Conservation (phyloP, 2,797 vertebrate genomes). For the Potorous gilbertii region DNA sequence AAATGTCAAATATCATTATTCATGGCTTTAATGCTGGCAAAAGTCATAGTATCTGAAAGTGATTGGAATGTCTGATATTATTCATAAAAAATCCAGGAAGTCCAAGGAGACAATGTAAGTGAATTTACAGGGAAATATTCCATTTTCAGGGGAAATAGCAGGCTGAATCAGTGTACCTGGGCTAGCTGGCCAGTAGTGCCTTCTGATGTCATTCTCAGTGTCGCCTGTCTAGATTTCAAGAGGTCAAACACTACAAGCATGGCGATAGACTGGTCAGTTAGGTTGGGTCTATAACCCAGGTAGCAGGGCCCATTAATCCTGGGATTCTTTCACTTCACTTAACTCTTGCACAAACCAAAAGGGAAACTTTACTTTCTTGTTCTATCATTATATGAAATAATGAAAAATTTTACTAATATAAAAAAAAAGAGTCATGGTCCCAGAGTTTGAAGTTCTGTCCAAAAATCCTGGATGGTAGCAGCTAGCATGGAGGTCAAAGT, state of each 20-base stretch:
- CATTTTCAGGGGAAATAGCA: neutral
- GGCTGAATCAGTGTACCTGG: neutral
- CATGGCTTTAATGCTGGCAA: conserved; percentile 15
- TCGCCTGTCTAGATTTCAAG: neutral
- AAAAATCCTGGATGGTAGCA: neutral
- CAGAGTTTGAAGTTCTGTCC: neutral
- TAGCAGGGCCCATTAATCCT: neutral
- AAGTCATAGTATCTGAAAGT: neutral
- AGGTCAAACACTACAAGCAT: neutral
- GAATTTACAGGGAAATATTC: conserved; percentile 1
- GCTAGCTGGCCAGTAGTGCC: neutral
- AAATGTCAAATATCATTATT: neutral
- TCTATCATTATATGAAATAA: conserved; percentile 19
- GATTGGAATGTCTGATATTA: neutral
- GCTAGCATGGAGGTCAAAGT: neutral
- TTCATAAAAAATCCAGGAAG: conserved; percentile 25
- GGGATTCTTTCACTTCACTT: neutral
- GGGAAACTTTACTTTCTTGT: neutral
- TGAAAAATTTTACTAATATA: neutral
- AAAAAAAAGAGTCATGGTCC: neutral
- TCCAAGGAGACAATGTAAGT: neutral
- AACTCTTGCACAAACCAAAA: neutral
- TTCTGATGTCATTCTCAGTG: neutral
- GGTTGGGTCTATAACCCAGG: neutral
- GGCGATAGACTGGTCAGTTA: neutral